Base-by-base conservation (phyloP, 1,140 invertebrate genomes). In the Zaprionus inermis region DNA sequence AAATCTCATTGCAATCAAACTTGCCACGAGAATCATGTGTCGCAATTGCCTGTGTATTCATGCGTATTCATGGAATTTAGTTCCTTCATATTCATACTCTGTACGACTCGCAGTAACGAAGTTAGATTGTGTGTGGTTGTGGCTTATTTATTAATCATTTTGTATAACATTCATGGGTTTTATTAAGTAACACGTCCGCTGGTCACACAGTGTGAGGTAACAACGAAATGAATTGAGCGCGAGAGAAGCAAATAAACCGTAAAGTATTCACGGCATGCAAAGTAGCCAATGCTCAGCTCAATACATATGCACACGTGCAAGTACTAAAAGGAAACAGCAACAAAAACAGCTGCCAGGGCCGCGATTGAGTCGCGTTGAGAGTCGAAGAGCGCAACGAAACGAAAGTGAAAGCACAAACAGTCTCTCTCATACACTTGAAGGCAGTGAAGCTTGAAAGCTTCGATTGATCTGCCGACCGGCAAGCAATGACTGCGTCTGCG, bases 381-480 rank as follows among this genome's bases (percentile, higher is more conserved):
- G 52, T 12, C 36, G 20, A 24, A 80, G 67, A 46, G 51, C 51
- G 36, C 59, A 46, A 57, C 46, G 66, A 61, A 78, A 64, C 51
- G 81, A 84, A 81, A 81, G 79, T 81, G 77, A 81, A 81, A 81
- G 76, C 79, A 78, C 54, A 54, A 72, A 56, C 34, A 69, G 2
- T 16, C 7, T 44, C 56, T 51, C 38, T 30, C n/a, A 56, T 41
- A 44, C 58, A 60, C 60, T 55, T 24, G 58, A 28, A 55, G 7
- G 38, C 71, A 73, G 51, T 68, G 49, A 71, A 65, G 68, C 73
- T 68, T 64, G 67, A 74, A 88, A 78, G 79, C 66, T 60, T 74
- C 79, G 79, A 86, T 89, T 83, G 83, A 89, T 89, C 79, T 71
- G 65, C 51, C 73, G 65, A 49, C 80, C 81, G 78, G 66, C 69